phyloP scores from a whole-genome alignment of 2,888 invertebrate genomes.

The Invenusta paracnida region DNA sequence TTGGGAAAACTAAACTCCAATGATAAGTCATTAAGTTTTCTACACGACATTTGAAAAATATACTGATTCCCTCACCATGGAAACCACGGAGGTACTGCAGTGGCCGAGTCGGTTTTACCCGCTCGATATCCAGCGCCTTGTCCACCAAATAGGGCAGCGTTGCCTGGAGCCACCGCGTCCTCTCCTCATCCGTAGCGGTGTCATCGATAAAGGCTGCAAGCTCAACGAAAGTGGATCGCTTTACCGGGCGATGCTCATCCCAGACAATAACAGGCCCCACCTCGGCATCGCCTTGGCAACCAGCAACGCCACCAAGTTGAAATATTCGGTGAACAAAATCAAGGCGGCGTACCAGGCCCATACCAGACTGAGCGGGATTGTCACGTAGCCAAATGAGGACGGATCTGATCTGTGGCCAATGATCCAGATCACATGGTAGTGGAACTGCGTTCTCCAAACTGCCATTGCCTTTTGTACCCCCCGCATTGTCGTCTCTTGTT shows the following conservation, averaged over 20 bases:
- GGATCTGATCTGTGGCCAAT: background rate
- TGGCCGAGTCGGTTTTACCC: background rate
- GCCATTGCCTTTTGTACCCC: no score
- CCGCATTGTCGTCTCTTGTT: no score
- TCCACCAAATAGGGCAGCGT: slow-evolving; percentile 21
- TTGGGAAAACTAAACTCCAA: no score
- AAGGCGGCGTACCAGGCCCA: background rate
- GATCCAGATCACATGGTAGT: slow-evolving; percentile 14
- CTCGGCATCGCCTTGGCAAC: no score
- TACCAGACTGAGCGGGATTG: background rate
- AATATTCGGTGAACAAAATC: background rate
- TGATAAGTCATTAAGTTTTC: no score
- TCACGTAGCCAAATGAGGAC: background rate
- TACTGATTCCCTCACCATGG: background rate
- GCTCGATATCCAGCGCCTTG: slow-evolving; percentile 4
- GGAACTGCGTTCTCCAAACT: background rate
- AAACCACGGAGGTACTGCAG: background rate
- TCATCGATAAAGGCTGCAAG: background rate
- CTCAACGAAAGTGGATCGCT: background rate
- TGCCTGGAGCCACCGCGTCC: background rate
- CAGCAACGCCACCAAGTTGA: background rate
- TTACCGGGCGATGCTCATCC: background rate
- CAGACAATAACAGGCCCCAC: no score
- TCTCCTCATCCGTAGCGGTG: background rate
- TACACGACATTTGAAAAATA: no score